A percentile compares a stretch with the other conserved stretches of the same genome.
Evolutionary conservation across 2,888 invertebrate species (phyloP).

Genomic region (Merodon equestris): DNA sequence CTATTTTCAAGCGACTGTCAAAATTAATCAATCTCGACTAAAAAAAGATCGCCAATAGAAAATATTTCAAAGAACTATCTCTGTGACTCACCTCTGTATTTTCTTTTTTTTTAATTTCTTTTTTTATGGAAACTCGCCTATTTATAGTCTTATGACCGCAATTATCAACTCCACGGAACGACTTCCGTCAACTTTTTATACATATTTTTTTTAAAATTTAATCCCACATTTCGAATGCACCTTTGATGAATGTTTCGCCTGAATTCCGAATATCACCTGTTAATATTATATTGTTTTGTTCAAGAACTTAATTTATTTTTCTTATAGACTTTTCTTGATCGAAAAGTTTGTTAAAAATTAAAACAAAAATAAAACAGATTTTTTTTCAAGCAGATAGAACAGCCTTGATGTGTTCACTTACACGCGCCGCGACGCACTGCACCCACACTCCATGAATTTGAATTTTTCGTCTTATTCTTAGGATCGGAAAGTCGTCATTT

Average conservation of each 20-base stretch:
- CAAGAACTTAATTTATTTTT: neutral
- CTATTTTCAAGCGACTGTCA: too few species aligned
- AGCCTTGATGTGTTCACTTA: slow-evolving; percentile 56
- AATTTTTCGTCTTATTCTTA: slow-evolving; percentile 67
- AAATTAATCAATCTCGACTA: neutral
- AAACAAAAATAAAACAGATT: too few species aligned
- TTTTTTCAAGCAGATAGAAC: neutral
- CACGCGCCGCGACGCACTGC: slow-evolving; percentile 78
- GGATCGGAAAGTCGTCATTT: slow-evolving; percentile 65
- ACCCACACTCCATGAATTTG: slow-evolving; percentile 78
- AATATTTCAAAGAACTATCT: slow-evolving; percentile 10
- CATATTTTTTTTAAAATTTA: slow-evolving; percentile 3
- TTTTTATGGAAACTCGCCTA: slow-evolving; percentile 60
- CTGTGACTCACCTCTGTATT: slow-evolving; percentile 53
- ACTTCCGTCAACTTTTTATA: neutral
- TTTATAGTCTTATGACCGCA: slow-evolving; percentile 62
- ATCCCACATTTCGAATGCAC: too few species aligned
- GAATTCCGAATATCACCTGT: too few species aligned
- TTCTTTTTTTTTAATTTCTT: slow-evolving; percentile 18
- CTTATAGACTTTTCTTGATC: neutral
- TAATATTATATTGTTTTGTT: slow-evolving; percentile 1
- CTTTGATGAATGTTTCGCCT: too few species aligned
- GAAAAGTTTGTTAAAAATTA: neutral
- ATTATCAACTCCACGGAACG: slow-evolving; percentile 46
- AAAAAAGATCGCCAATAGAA: slow-evolving; percentile 24